phyloP scores from a whole-genome alignment of 2,888 invertebrate genomes.

The Gandaritis pyraliata region DNA sequence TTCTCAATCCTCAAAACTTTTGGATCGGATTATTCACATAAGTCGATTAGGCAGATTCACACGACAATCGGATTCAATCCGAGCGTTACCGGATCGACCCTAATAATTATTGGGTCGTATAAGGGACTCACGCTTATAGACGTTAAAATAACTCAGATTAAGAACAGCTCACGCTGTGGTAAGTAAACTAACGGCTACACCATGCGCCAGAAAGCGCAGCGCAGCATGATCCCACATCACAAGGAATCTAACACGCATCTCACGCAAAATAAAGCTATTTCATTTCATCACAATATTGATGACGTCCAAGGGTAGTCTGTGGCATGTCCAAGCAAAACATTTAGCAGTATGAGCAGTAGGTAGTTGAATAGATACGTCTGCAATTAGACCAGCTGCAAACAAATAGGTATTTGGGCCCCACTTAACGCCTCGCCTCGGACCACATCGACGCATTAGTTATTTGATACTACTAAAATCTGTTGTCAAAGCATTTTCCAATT shows the following conservation, averaged over 20 bases:
- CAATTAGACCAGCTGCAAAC: constrained; percentile 3
- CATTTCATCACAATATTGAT: too few species aligned
- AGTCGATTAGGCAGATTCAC: constrained; percentile 23
- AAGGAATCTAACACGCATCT: too few species aligned
- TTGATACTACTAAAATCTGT: constrained; percentile 8
- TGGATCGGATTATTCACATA: constrained; percentile 9
- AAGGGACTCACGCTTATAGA: constrained; percentile 6
- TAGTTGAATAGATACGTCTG: not conserved
- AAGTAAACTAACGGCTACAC: too few species aligned
- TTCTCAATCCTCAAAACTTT: constrained; percentile 2
- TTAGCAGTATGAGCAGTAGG: not conserved
- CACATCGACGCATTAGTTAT: constrained; percentile 7
- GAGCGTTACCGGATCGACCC: constrained; percentile 14
- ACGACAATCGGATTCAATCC: constrained; percentile 23
- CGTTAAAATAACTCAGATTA: not conserved
- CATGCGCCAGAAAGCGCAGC: too few species aligned
- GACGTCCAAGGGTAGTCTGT: too few species aligned
- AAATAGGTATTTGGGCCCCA: not conserved
- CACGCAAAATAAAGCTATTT: too few species aligned
- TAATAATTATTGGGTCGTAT: constrained; percentile 19
- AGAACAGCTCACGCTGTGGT: too few species aligned
- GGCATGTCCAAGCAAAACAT: too few species aligned
- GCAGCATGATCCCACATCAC: too few species aligned
- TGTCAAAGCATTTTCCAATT: constrained; percentile 13
- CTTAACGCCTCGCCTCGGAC: not conserved